Evolutionary conservation across 2,113 vertebrate species (phyloP).

Genomic region (Leptobrachium ailaonicum): DNA sequence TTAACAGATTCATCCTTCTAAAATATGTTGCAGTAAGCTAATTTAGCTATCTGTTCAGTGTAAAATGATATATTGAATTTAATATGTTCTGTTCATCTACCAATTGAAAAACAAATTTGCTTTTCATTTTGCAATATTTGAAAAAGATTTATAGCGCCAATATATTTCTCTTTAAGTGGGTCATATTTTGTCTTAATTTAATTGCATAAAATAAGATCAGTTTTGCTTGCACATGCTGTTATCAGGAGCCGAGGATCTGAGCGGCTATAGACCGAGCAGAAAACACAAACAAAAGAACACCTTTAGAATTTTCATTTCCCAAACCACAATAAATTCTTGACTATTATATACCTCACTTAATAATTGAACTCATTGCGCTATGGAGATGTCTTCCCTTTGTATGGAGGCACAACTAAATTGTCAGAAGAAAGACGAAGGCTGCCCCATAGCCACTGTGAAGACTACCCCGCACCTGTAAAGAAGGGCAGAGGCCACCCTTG

Average conservation of each 20-base stretch:
- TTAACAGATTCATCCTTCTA: not conserved
- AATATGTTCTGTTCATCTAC: constrained; percentile 34
- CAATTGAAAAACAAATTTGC: constrained; percentile 22
- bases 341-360: too few relatives aligned
- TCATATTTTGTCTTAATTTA: constrained; percentile 32
- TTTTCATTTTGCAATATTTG: constrained; percentile 23
- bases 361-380: too few relatives aligned
- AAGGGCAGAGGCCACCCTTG: too few relatives aligned
- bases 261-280: not conserved
- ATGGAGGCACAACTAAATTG: too few relatives aligned
- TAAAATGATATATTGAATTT: constrained; percentile 28
- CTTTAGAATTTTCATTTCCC: not conserved
- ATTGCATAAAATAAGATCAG: constrained; percentile 13
- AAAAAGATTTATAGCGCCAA: constrained; percentile 29
- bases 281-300: not conserved
- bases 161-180: constrained; percentile 14
- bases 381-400: not conserved
- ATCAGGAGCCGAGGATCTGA: not conserved
- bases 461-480: too few relatives aligned
- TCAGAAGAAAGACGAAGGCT: too few relatives aligned
- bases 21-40: not conserved
- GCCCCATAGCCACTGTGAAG: too few relatives aligned
- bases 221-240: constrained; percentile 9
- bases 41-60: not conserved
- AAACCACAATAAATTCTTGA: not conserved